A percentile compares a stretch with the other conserved stretches of the same genome.
These are phyloP conservation scores for Scaptomyza reducta DNA, from an alignment of 2,888 invertebrate genomes.

Conservation along the genomic window DNA sequence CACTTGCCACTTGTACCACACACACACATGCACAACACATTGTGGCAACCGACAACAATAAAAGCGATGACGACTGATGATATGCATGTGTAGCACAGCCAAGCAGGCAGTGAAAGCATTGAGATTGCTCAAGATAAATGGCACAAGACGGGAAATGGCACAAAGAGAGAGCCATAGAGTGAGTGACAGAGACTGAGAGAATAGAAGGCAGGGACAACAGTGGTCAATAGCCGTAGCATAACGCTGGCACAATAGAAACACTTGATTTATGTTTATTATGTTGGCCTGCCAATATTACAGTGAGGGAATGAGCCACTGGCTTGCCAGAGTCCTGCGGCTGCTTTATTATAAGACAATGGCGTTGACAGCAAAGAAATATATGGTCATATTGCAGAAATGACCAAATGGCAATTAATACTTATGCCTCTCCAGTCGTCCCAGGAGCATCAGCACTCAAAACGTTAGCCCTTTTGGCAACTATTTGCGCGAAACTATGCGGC, in stretches of 20 bases:
- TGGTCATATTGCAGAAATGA: slow-evolving; percentile 48
- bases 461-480: slow-evolving; percentile 14
- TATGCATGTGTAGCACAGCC: slow-evolving; percentile 62
- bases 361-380: slow-evolving; percentile 70
- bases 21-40: slow-evolving; percentile 7
- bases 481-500: slow-evolving; percentile 14
- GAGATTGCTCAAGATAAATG: slow-evolving; percentile 68
- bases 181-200: not conserved
- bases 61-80: slow-evolving; percentile 74
- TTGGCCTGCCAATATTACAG: slow-evolving; percentile 65
- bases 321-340: slow-evolving; percentile 20
- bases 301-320: slow-evolving; percentile 4
- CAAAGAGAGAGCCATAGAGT: slow-evolving; percentile 1
- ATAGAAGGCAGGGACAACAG: not conserved
- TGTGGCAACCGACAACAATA: slow-evolving; percentile 57
- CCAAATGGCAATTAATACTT: slow-evolving; percentile 69
- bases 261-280: slow-evolving; percentile 78
- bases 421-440: slow-evolving; percentile 17
- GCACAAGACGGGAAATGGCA: slow-evolving; percentile 34
- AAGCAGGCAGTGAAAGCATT: slow-evolving; percentile 42
- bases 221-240: slow-evolving; percentile 40
- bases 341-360: slow-evolving; percentile 68
- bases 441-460: not conserved
- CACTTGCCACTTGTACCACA: slow-evolving; percentile 18
- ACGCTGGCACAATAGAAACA: slow-evolving; percentile 54